These are phyloP conservation scores for Hoplostethus atlanticus DNA, from an alignment of 2,797 vertebrate species.

Conservation along the genomic window DNA sequence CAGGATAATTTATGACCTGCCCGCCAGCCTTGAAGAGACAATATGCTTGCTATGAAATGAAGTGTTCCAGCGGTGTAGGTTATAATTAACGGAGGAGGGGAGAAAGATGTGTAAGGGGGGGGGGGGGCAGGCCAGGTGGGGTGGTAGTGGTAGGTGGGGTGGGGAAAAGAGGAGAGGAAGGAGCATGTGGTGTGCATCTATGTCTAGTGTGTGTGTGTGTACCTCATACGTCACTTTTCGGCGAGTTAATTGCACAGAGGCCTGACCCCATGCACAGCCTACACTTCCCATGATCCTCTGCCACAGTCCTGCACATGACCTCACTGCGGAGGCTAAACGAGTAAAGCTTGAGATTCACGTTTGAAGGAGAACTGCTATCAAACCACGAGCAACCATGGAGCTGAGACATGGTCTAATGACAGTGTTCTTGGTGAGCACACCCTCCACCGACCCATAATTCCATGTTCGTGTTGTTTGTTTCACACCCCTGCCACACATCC, in stretches of 20 bases:
- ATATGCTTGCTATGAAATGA: conserved; percentile 99
- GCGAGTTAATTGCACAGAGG: conserved; percentile 8
- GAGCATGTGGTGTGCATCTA: conserved; percentile 27
- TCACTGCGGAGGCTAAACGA: not conserved
- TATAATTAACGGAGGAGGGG: conserved; percentile 97
- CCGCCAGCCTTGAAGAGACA: conserved; percentile 98
- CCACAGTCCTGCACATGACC: conserved; percentile 22
- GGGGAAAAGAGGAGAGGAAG: conserved; percentile 22
- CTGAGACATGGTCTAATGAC: conserved; percentile 21
- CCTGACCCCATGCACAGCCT: not conserved
- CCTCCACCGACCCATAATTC: conserved; percentile 37
- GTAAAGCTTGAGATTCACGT: not conserved
- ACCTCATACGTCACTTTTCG: conserved; percentile 61
- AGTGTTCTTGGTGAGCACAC: conserved; percentile 27
- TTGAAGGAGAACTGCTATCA: conserved; percentile 5
- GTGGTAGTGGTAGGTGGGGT: conserved; percentile 17
- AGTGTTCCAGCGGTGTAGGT: conserved; percentile 97
- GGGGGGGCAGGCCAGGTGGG: conserved; percentile 36
- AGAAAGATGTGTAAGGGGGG: conserved; percentile 79
- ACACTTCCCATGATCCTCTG: not conserved
- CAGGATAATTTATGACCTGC: conserved; percentile 99
- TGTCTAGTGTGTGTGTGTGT: conserved; percentile 49
- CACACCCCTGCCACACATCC: conserved; percentile 64
- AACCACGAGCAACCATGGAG: not conserved
- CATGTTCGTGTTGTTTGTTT: conserved; percentile 52